Evolutionary conservation across 2,113 vertebrate genomes (phyloP).

Genomic region (Sebastes schlegelii): DNA sequence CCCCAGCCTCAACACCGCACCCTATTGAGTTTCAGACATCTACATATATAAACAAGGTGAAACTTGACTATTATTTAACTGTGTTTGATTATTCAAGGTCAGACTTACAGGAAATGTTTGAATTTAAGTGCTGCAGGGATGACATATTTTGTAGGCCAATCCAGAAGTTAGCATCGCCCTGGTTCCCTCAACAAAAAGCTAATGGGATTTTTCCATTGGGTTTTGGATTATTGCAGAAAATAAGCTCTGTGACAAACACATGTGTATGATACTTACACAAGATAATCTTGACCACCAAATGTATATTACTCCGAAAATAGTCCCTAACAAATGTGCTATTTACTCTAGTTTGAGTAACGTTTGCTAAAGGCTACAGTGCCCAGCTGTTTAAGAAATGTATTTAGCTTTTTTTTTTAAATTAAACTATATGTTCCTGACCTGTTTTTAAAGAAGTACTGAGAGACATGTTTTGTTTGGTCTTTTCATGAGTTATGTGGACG

Average conservation of each 20-base stretch:
- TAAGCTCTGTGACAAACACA: background rate
- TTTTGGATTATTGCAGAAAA: too few relatives aligned
- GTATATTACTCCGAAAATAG: background rate
- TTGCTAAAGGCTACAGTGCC: background rate
- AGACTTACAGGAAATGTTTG: background rate
- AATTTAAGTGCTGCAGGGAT: background rate
- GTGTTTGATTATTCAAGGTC: background rate
- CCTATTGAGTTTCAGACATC: background rate
- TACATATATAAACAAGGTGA: background rate
- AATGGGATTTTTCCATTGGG: too few relatives aligned
- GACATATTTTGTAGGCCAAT: background rate
- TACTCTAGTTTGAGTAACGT: background rate
- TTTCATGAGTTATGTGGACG: too few relatives aligned
- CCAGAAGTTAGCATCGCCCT: background rate
- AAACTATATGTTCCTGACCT: background rate
- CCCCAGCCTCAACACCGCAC: background rate
- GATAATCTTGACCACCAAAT: too few relatives aligned
- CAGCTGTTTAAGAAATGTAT: background rate
- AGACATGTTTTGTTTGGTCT: background rate
- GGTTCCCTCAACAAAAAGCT: background rate
- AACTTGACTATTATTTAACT: conserved; percentile 13
- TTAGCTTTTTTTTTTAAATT: background rate
- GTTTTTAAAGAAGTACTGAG: background rate
- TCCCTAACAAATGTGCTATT: background rate
- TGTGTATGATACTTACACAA: too few relatives aligned